These are phyloP conservation scores for Rattus rattus DNA, from an alignment of 2,113 vertebrate genomes.

Conservation along the genomic window DNA sequence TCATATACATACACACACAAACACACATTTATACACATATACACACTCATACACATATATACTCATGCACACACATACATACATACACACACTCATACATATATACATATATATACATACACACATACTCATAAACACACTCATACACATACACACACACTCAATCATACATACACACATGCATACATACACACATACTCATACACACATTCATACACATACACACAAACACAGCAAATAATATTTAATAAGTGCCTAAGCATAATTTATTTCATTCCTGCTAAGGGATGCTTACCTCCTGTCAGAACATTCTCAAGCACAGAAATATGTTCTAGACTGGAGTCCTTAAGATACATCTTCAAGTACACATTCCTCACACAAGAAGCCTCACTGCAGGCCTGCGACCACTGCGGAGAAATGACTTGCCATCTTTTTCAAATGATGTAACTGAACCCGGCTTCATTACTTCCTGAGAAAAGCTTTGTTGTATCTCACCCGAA, in stretches of 20 bases:
- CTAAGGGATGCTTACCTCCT: not conserved
- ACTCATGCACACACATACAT: too few relatives aligned
- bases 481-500: not conserved
- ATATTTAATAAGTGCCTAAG: not conserved
- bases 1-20: too few relatives aligned
- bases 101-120: too few relatives aligned
- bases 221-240: not conserved
- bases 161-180: too few relatives aligned
- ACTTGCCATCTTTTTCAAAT: not conserved
- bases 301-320: not conserved
- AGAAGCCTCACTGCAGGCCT: not conserved
- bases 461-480: conserved; percentile 20
- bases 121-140: too few relatives aligned
- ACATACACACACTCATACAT: too few relatives aligned
- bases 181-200: too few relatives aligned
- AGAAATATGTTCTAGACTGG: not conserved
- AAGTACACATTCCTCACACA: not conserved
- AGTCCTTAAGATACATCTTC: not conserved
- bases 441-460: not conserved
- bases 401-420: not conserved
- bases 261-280: not conserved
- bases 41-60: too few relatives aligned
- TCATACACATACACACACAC: too few relatives aligned
- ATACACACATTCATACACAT: not conserved
- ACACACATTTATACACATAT: too few relatives aligned